Conservation (phyloP, 2,888 invertebrate genomes). For the Anodontia alba region DNA sequence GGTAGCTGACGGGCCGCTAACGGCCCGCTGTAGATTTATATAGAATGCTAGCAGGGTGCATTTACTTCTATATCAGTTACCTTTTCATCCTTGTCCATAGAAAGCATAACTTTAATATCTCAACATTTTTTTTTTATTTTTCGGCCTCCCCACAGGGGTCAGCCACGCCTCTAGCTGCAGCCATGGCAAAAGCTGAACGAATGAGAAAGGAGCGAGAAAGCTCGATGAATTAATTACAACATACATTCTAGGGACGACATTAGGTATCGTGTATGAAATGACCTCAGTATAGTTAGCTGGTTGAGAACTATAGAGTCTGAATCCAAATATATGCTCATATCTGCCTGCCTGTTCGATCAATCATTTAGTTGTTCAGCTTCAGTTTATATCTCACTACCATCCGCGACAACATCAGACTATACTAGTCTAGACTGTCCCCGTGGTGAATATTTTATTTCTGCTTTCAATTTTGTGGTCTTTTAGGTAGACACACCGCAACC, state of each 20-base stretch:
- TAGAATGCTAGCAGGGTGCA: no score
- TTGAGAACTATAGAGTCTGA: not conserved
- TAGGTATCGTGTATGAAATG: not conserved
- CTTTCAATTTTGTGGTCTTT: not conserved
- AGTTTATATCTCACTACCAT: not conserved
- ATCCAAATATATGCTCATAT: not conserved
- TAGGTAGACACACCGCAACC: not conserved
- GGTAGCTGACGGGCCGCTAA: no score
- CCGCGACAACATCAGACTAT: constrained; percentile 7
- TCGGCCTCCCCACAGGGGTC: constrained; percentile 14
- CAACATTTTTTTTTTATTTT: no score
- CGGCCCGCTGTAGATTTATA: no score
- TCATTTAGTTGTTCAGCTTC: constrained; percentile 2
- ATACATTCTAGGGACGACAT: not conserved
- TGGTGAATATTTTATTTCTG: not conserved
- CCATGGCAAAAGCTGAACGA: constrained; percentile 58
- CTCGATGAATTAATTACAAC: constrained; percentile 25
- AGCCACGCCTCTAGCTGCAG: constrained; percentile 51
- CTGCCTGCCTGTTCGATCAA: not conserved
- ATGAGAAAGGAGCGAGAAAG: constrained; percentile 53
- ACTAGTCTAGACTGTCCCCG: not conserved
- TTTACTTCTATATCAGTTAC: no score
- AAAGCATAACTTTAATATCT: no score
- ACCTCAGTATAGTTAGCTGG: not conserved
- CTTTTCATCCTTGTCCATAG: no score